Evolutionary conservation across 2,888 invertebrate genomes (phyloP).

Genomic region (Anthrax anthrax): DNA sequence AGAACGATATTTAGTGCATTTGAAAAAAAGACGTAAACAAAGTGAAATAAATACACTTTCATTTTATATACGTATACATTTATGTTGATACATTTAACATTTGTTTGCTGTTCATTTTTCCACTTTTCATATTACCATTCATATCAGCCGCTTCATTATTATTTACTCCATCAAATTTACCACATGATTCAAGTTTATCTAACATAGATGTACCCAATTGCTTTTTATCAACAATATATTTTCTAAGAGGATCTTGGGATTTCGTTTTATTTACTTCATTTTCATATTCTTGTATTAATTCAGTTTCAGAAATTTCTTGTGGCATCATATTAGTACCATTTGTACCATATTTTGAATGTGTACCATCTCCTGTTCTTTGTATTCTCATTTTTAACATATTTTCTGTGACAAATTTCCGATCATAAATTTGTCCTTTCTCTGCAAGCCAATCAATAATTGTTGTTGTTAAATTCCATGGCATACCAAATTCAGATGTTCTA

Average conservation of each 20-base stretch:
- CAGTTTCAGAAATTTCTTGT: slow-evolving; percentile 4
- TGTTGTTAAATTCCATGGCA: slow-evolving; percentile 46
- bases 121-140: background rate
- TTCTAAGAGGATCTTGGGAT: slow-evolving; percentile 6
- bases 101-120: background rate
- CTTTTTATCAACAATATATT: slow-evolving; percentile 17
- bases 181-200: background rate
- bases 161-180: background rate
- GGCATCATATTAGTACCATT: slow-evolving; percentile 13
- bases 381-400: slow-evolving; percentile 39
- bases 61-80: background rate
- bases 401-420: slow-evolving; percentile 30
- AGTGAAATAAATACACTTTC: too few relatives aligned
- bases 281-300: slow-evolving; percentile 8
- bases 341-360: slow-evolving; percentile 38
- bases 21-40: too few relatives aligned
- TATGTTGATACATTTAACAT: background rate
- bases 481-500: slow-evolving; percentile 63
- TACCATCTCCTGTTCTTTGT: slow-evolving; percentile 49
- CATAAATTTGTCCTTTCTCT: slow-evolving; percentile 37
- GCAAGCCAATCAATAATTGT: slow-evolving; percentile 49
- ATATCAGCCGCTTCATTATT: background rate
- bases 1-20: too few relatives aligned
- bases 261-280: background rate
- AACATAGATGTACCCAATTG: background rate